These are phyloP conservation scores for Ctenosaura bakeri DNA, from an alignment of 2,797 vertebrate species.

Conservation along the genomic window DNA sequence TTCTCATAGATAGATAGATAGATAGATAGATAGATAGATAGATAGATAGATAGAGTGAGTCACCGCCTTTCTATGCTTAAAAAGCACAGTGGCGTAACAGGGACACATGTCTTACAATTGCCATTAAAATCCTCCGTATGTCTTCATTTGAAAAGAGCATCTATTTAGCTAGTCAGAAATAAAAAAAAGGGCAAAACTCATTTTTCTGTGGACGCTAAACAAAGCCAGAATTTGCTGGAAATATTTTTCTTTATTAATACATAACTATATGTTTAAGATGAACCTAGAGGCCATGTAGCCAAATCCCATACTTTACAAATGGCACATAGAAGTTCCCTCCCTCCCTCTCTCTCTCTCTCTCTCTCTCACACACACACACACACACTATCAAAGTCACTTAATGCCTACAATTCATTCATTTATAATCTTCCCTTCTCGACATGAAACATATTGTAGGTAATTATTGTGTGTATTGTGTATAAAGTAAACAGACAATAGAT, in stretches of 20 bases:
- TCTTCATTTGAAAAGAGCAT: constrained; percentile 63
- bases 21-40: no score
- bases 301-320: not conserved
- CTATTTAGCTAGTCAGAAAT: constrained; percentile 63
- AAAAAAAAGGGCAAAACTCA: constrained; percentile 54
- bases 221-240: constrained; percentile 53
- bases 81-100: constrained; percentile 42
- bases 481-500: not conserved
- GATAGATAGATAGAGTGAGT: not conserved
- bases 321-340: not conserved
- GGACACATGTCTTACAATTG: constrained; percentile 58
- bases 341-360: not conserved
- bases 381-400: not conserved
- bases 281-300: not conserved
- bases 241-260: constrained; percentile 64
- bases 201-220: constrained; percentile 68
- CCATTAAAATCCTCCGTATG: constrained; percentile 56
- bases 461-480: not conserved
- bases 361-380: not conserved
- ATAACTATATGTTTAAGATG: not conserved
- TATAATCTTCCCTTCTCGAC: no score
- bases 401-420: not conserved
- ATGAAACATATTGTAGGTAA: not conserved
- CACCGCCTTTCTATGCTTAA: constrained; percentile 50
- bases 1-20: constrained; percentile 33